phyloP scores from a whole-genome alignment of 2,113 vertebrate species.

The Phylloscopus trochilus region DNA sequence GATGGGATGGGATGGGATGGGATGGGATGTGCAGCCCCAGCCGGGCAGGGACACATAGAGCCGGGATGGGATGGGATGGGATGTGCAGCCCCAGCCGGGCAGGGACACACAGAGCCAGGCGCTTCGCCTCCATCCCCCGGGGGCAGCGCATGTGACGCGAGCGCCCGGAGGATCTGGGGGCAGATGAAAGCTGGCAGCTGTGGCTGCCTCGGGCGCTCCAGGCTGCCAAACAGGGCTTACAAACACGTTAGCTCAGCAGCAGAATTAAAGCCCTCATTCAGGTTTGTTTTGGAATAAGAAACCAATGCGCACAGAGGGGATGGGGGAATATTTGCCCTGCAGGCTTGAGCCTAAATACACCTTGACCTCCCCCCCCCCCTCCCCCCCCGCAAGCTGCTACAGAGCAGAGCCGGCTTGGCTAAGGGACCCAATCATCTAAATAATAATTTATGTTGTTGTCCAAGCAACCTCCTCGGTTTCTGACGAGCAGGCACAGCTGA shows the following conservation, averaged over 20 bases:
- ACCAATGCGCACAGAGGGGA: not conserved
- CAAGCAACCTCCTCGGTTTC: not conserved
- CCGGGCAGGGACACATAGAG: not conserved
- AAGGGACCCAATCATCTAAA: not conserved
- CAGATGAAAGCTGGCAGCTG: conserved; percentile 70
- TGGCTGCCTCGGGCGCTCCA: conserved; percentile 15
- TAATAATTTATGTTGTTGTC: not conserved
- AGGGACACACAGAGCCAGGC: conserved; percentile 27
- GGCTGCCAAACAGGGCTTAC: conserved; percentile 55
- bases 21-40: not conserved
- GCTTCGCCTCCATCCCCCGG: not conserved
- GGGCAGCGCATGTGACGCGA: conserved; percentile 11
- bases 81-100: conserved; percentile 10
- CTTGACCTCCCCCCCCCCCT: conserved; percentile 49
- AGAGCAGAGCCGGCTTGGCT: not conserved
- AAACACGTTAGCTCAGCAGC: conserved; percentile 41
- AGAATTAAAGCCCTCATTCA: conserved; percentile 23
- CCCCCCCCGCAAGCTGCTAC: not conserved
- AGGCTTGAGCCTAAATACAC: conserved; percentile 9
- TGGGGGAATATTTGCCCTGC: conserved; percentile 7
- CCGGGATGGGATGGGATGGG: not conserved
- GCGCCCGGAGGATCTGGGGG: conserved; percentile 42
- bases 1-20: no score
- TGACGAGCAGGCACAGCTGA: conserved; percentile 15
- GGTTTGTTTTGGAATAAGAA: conserved; percentile 9